Evolutionary conservation across 2,888 invertebrate species (phyloP), one percentile per base, ranked within the genome.

Genomic region (Rhamphomyia laevipes): DNA sequence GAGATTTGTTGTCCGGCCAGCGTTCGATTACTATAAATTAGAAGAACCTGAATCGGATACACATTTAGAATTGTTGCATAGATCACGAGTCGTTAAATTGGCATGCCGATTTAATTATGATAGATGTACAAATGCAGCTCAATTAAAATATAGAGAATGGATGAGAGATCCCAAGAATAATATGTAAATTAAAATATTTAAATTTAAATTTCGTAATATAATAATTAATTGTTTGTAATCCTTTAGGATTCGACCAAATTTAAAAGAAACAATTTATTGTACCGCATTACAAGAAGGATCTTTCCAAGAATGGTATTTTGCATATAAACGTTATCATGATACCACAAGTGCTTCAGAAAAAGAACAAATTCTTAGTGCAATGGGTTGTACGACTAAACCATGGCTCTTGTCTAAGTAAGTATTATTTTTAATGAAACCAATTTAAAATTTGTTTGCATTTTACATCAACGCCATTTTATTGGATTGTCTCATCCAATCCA

Each of bases 271-370:
- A 9, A 77, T 82, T 33, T 83, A 82, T 61, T 84, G 85, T 59
- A 77, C 77, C 3, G 80, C 80, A 1, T 70, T 84, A 35, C 71
- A 75, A 33, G 73, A 77, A 56, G 84, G 82, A 1, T 76, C 76
- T 1, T 74, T 74, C 54, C 71, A 70, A 10, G 84, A 83, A 64
- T 86, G 84, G 84, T 73, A 81, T 51, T 82, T 80, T 59, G 77
- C 78, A 17, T 80, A 78, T 62, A 67, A 75, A 16, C 65, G 65
- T 45, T 71, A 69, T 53, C 65, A 62, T 31, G 62, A 63, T 21
- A 67, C 67, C 3, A 66, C 63, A 7, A 75, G 77, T 13, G 78
- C 77, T 1, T 73, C 78, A 0, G 83, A 85, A 58, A 78, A 79
- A 57, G 74, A 74, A 46, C 73, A 74, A 33, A 71, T 85, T 9